Conservation (phyloP, 2,797 vertebrate species). For the Sebastes iracundus region DNA sequence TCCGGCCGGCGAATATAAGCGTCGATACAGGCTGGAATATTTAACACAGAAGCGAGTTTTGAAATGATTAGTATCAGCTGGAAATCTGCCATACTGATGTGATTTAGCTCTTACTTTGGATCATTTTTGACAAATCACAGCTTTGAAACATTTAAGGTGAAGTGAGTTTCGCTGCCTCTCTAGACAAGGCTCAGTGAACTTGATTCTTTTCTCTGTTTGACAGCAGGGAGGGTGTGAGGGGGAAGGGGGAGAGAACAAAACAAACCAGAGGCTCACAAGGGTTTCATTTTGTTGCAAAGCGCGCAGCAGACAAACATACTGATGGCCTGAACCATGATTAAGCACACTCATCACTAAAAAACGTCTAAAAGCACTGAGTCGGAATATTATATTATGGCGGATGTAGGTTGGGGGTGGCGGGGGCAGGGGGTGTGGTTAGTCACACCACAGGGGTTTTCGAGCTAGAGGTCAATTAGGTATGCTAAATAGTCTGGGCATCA, state of each 20-base stretch:
- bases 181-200: slow-evolving; percentile 22
- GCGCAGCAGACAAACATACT: slow-evolving; percentile 34
- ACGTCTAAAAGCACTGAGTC: slow-evolving; percentile 30
- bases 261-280: slow-evolving; percentile 22
- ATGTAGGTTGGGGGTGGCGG: not conserved
- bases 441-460: slow-evolving; percentile 42
- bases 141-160: slow-evolving; percentile 19
- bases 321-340: slow-evolving; percentile 41
- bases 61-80: slow-evolving; percentile 9
- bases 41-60: slow-evolving; percentile 7
- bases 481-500: slow-evolving; percentile 68
- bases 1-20: not conserved
- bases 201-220: slow-evolving; percentile 20
- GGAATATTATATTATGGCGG: slow-evolving; percentile 38
- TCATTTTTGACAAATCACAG: not conserved
- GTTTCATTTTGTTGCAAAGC: slow-evolving; percentile 25
- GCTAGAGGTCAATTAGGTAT: slow-evolving; percentile 75
- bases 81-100: not conserved
- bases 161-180: not conserved
- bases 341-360: slow-evolving; percentile 41
- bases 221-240: not conserved
- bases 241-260: not conserved
- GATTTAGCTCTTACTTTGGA: not conserved
- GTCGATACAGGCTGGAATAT: slow-evolving; percentile 1
- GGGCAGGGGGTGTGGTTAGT: slow-evolving; percentile 23